Percentiles rank a stretch among this genome's conserved stretches.
Conservation (phyloP, 2,797 vertebrate genomes). For the Sitta carolinensis region DNA sequence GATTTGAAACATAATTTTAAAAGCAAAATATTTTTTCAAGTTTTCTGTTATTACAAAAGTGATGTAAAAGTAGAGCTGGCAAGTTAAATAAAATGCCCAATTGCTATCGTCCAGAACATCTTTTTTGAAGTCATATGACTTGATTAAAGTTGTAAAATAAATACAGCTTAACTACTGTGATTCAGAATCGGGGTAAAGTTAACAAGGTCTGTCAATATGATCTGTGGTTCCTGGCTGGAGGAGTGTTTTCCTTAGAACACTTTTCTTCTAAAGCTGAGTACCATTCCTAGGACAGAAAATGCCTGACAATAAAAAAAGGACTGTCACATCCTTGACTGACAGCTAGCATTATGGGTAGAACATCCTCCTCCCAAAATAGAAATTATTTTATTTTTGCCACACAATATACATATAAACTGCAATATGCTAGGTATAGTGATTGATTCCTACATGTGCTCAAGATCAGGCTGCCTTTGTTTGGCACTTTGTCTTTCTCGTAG, state of each 20-base stretch:
- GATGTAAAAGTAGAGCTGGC: not conserved
- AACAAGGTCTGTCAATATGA: not conserved
- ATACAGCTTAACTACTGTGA: not conserved
- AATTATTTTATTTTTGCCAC: not conserved
- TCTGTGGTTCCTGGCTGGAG: not conserved
- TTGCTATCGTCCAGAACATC: not conserved
- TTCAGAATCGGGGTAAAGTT: not conserved
- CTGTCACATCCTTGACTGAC: not conserved
- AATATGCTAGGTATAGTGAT: not conserved
- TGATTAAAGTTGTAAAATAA: not conserved
- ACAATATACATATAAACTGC: not conserved
- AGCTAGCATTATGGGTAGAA: not conserved
- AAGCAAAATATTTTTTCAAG: not conserved
- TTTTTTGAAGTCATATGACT: not conserved
- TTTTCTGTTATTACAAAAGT: not conserved
- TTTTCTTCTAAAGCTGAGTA: not conserved
- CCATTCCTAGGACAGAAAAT: not conserved
- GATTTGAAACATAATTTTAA: not conserved
- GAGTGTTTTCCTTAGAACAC: not conserved
- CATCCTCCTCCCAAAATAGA: accelerated
- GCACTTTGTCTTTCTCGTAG: not conserved
- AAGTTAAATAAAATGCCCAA: not conserved
- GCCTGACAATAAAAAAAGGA: not conserved
- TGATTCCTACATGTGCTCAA: not conserved
- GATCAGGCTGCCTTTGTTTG: not conserved